A percentile compares a stretch with the other conserved stretches of the same genome.
These are phyloP conservation scores for Dicyrtomina minuta DNA, from an alignment of 2,888 invertebrate species.

Conservation along the genomic window DNA sequence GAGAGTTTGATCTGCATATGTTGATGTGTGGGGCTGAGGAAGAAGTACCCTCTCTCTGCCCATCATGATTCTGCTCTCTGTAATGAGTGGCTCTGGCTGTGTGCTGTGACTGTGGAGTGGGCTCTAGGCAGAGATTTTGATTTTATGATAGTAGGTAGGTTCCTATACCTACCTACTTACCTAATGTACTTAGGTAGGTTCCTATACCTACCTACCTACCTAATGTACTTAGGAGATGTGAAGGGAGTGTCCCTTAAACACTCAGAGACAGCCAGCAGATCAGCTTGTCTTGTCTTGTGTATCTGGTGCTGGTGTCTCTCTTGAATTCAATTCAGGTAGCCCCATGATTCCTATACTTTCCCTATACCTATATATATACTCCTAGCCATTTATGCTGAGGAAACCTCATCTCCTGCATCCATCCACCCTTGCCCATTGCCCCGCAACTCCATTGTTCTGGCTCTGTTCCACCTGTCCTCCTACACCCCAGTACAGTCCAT, in stretches of 20 bases:
- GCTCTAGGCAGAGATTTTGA: slow-evolving; percentile 13
- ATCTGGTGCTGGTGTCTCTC: background rate
- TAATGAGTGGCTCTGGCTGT: background rate
- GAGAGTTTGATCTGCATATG: background rate
- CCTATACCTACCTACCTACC: too few relatives aligned
- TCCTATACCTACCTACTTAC: too few relatives aligned
- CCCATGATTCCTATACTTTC: slow-evolving; percentile 7
- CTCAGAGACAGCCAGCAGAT: background rate
- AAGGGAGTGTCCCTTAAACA: slow-evolving; percentile 18
- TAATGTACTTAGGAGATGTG: background rate
- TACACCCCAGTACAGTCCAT: slow-evolving; percentile 7
- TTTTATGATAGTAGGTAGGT: slow-evolving; percentile 12
- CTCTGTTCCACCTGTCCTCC: slow-evolving; percentile 21
- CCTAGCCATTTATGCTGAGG: slow-evolving; percentile 18
- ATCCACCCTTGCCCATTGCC: slow-evolving; percentile 8
- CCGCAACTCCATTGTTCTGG: slow-evolving; percentile 7
- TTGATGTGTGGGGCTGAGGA: background rate
- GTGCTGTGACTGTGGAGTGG: background rate
- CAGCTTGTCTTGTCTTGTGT: background rate
- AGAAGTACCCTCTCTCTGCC: background rate
- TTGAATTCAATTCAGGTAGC: slow-evolving; percentile 25
- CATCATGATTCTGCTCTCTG: background rate
- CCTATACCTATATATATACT: too few relatives aligned
- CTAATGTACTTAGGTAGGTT: too few relatives aligned
- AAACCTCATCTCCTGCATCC: slow-evolving; percentile 10